Evolutionary conservation across 2,113 vertebrate genomes (phyloP), one percentile per base, ranked within the genome.

Genomic region (Phyllostomus discolor): DNA sequence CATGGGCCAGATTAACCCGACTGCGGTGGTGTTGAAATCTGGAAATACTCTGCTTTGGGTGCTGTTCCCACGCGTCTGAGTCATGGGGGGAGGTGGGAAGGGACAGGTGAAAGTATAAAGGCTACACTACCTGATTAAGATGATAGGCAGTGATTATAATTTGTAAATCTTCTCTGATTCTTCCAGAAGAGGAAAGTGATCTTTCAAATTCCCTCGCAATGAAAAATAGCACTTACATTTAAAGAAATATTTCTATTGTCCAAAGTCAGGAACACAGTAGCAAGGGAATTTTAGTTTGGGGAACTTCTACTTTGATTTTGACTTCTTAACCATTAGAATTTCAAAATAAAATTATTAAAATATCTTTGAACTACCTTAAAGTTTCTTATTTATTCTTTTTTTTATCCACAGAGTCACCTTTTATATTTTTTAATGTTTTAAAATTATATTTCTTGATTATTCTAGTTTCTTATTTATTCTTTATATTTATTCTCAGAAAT

Each of bases 401-500:
- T n/a, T n/a, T n/a, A n/a, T n/a, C n/a, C n/a, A n/a, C n/a, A n/a
- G n/a, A n/a, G n/a, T n/a, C n/a, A n/a, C n/a, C n/a, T n/a, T n/a
- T n/a, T n/a, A n/a, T n/a, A n/a, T n/a, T n/a, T n/a, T n/a, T n/a
- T n/a, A n/a, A n/a, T n/a, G n/a, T n/a, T n/a, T n/a, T n/a, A n/a
- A n/a, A n/a, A n/a, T n/a, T n/a, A n/a, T n/a, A n/a, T n/a, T n/a
- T n/a, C n/a, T n/a, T n/a, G n/a, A n/a, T n/a, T n/a, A n/a, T n/a
- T n/a, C n/a, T n/a, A 9, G 38, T 64, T 91, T 88, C 38, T 41
- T 41, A 41, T 48, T 28, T 79, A 41, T 79, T 90, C 38, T 54
- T 57, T 81, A 48, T 72, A 93, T 67, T 95, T 83, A 48, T 41
- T 84, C 67, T 97, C 28, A 70, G 95, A 95, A 97, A 95, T 93